Base-by-base conservation (phyloP, 2,113 vertebrate genomes). In the Calidris pygmaea region DNA sequence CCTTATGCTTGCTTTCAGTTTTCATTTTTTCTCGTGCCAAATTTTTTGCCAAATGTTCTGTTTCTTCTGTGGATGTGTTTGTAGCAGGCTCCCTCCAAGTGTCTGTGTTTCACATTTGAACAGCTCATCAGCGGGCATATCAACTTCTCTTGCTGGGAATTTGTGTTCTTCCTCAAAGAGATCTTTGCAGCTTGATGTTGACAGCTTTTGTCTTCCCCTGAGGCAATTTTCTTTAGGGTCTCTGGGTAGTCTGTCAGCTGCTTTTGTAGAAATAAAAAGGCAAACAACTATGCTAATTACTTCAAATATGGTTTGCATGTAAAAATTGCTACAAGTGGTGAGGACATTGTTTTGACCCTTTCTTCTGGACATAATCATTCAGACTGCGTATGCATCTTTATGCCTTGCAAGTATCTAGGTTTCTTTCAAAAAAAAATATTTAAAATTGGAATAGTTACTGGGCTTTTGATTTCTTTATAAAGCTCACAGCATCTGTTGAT, bases 201-300 rank as follows among this genome's bases (percentile, higher is more conserved):
- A 95, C 96, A 95, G 91, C 80, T 91, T 96, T 96, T 96, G 93
- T 95, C 93, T 96, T 97, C 85, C 94, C 96, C 89, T 48, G 78
- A 95, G 94, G 95, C 82, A 93, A 14, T 84, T 89, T 96, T 95
- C 72, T 96, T 96, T 91, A 68, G 85, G 91, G 91, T 84, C 87
- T 91, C 55, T 85, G 87, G 83, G 35, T 95, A 93, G 95, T 72
- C 89, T 93, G 81, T 96, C 94, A 94, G 78, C 81, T 95, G 77
- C 74, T 97, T 96, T 95, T 95, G 74, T 95, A 86, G 75, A 86
- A 96, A 91, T 71, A 66, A 94, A 76, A 97, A 96, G 85, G 71
- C 77, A 85, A 96, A 91, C 60, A 79, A 50, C 74, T 87, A 92
- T 92, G 88, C 41, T 93, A 94, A 96, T 95, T 94, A 87, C 43